phyloP scores from a whole-genome alignment of 1,140 invertebrate species.

The Bombus difficillimus region DNA sequence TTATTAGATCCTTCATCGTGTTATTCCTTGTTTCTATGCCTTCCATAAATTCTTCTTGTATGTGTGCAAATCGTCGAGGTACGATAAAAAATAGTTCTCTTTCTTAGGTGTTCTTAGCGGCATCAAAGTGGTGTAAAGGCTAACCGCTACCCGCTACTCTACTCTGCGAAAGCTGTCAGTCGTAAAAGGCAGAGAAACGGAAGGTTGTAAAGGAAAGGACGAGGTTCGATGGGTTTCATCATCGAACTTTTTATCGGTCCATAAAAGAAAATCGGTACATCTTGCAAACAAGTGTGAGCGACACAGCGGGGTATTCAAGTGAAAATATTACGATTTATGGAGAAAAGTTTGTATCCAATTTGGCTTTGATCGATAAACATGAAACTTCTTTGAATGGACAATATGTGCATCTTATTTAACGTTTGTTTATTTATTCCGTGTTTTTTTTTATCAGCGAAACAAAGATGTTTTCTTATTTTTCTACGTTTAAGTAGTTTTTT shows the following conservation, averaged over 20 bases:
- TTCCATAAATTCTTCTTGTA: no score
- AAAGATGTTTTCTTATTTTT: neutral
- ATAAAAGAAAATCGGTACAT: slow-evolving; percentile 52
- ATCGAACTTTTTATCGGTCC: slow-evolving; percentile 36
- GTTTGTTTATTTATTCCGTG: neutral
- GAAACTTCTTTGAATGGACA: neutral
- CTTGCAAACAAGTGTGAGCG: slow-evolving; percentile 46
- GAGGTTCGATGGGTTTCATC: slow-evolving; percentile 48
- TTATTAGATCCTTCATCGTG: no score
- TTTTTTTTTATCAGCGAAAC: neutral
- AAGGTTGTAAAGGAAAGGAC: slow-evolving; percentile 35
- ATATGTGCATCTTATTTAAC: neutral
- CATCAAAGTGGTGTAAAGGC: slow-evolving; percentile 39
- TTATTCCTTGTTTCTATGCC: no score
- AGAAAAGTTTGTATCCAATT: neutral
- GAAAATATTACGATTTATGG: slow-evolving; percentile 41
- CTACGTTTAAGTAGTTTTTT: accelerated
- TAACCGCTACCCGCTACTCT: slow-evolving; percentile 1
- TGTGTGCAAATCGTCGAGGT: no score
- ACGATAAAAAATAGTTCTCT: no score
- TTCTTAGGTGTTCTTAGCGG: slow-evolving; percentile 18
- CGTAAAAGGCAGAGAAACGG: slow-evolving; percentile 50
- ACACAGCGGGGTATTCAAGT: slow-evolving; percentile 9
- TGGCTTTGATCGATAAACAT: slow-evolving; percentile 1
- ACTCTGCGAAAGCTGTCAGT: slow-evolving; percentile 41